A percentile compares a stretch with the other conserved stretches of the same genome.
Conservation (phyloP, 2,797 vertebrate species). For the Anguilla marmorata region DNA sequence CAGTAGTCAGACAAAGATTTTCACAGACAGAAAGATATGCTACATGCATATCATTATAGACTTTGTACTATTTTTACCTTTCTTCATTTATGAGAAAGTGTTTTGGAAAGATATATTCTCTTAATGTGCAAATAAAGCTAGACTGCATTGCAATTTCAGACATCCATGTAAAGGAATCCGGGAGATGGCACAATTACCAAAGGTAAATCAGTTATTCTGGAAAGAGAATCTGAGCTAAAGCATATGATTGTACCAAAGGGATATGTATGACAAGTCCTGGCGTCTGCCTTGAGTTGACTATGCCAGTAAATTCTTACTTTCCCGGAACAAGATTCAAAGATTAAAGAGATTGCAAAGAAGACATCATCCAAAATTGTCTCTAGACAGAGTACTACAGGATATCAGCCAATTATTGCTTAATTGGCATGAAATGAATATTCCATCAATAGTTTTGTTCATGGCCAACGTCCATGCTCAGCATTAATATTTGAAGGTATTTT, state of each 20-base stretch:
- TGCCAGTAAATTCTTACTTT: neutral
- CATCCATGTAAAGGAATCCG: neutral
- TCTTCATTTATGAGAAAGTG: neutral
- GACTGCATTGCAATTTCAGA: neutral
- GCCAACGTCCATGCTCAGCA: neutral
- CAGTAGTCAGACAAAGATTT: neutral
- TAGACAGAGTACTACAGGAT: neutral
- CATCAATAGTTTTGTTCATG: neutral
- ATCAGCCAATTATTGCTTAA: neutral
- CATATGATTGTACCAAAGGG: slow-evolving; percentile 5
- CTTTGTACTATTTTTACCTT: neutral
- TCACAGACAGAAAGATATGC: neutral
- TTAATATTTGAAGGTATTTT: neutral
- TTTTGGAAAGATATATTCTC: neutral
- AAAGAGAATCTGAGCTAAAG: neutral
- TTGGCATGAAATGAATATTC: neutral
- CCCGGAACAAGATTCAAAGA: neutral
- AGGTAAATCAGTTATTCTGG: neutral
- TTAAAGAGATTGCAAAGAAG: slow-evolving; percentile 4
- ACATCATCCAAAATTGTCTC: neutral
- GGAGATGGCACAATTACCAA: slow-evolving; percentile 2
- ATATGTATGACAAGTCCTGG: neutral
- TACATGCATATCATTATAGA: neutral
- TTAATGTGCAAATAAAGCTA: neutral
- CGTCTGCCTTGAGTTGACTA: neutral